Conservation (phyloP, 2,888 invertebrate genomes). For the Pycnomerus fuliginosus region DNA sequence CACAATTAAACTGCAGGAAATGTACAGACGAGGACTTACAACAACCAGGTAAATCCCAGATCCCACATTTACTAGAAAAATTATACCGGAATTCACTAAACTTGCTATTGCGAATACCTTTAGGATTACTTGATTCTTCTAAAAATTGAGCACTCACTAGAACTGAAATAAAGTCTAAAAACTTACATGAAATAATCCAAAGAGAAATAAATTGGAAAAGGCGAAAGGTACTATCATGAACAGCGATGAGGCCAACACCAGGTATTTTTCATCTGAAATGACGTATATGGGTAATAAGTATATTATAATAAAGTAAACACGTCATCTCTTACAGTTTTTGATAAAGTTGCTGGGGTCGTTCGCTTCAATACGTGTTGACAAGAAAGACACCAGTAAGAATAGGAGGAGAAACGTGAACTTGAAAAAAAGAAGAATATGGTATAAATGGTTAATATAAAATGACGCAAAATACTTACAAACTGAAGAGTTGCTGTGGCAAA, state of each 20-base stretch:
- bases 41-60: slow-evolving; percentile 19
- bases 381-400: slow-evolving; percentile 16
- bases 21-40: slow-evolving; percentile 13
- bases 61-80: slow-evolving; percentile 10
- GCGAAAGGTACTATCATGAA: slow-evolving; percentile 20
- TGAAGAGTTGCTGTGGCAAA: slow-evolving; percentile 15
- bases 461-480: slow-evolving; percentile 25
- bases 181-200: slow-evolving; percentile 16
- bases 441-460: slow-evolving; percentile 11
- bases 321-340: slow-evolving; percentile 15
- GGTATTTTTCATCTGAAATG: slow-evolving; percentile 25
- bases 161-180: neutral
- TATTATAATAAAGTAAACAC: too few species aligned
- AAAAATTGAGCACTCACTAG: slow-evolving; percentile 1
- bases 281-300: too few species aligned
- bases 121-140: slow-evolving; percentile 11
- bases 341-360: slow-evolving; percentile 2
- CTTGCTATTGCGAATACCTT: slow-evolving; percentile 8
- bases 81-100: slow-evolving; percentile 6
- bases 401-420: slow-evolving; percentile 15
- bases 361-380: slow-evolving; percentile 15
- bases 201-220: slow-evolving; percentile 19
- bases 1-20: slow-evolving; percentile 15
- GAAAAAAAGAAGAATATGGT: too few species aligned
- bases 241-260: slow-evolving; percentile 19